These are phyloP conservation scores for Myocastor coypus DNA, from an alignment of 2,113 vertebrate genomes.

Conservation along the genomic window DNA sequence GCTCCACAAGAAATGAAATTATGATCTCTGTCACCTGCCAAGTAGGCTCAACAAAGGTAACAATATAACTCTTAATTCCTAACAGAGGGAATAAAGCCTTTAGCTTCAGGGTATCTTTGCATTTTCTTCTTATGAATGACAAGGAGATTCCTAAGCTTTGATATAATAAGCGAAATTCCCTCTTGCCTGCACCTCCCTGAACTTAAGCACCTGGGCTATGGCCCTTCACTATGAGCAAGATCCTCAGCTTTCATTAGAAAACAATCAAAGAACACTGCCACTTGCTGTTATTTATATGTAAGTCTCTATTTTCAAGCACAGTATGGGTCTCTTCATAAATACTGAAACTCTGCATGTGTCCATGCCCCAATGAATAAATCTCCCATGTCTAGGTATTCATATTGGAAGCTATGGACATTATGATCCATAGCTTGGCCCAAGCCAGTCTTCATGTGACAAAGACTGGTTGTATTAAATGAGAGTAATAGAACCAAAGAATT, in stretches of 20 bases:
- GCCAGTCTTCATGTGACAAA: background rate
- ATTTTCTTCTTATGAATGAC: background rate
- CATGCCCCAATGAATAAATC: background rate
- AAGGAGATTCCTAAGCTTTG: background rate
- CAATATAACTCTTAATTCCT: conserved; percentile 26
- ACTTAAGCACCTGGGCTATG: background rate
- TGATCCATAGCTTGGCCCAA: background rate
- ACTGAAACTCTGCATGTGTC: background rate
- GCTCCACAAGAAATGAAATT: conserved; percentile 55
- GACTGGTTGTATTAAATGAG: background rate
- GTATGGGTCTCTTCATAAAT: background rate
- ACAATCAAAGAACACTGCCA: background rate
- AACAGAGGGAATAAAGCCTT: background rate
- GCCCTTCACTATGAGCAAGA: background rate
- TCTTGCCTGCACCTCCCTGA: background rate
- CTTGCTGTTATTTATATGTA: background rate
- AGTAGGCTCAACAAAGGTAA: conserved; percentile 43
- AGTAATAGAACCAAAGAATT: background rate
- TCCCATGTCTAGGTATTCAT: background rate
- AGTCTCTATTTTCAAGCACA: background rate
- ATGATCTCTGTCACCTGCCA: conserved; percentile 46
- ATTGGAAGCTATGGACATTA: background rate
- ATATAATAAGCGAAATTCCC: background rate
- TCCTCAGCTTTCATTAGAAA: background rate
- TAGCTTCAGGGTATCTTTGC: background rate